Evolutionary conservation across 2,113 vertebrate species (phyloP), one percentile per base, ranked within the genome.

Genomic region (Xiphophorus couchianus): DNA sequence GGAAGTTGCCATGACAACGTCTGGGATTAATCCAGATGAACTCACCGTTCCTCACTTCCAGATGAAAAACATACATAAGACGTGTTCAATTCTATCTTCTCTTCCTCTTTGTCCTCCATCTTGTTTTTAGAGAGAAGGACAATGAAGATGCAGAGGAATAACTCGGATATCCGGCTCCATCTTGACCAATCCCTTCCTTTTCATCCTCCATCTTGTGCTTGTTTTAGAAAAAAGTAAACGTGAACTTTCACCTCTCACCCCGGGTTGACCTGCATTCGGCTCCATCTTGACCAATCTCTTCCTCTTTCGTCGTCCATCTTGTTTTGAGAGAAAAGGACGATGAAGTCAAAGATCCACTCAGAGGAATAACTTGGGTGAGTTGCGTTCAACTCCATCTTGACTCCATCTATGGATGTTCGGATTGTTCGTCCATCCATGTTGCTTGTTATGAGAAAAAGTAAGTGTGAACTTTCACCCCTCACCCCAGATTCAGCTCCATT

Each of bases 391-490:
- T 19, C 51, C 22, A 25, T 22, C 19, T 54, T 25, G 35, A 37
- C 6, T 1, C 66, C 0, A 2, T 13, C 9, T 10, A 37, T 10
- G 10, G 2, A 37, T 3, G 35, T 37, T 37, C 2, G 10, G 35
- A 37, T 35, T 37, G 10, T 37, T 22, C 37, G 10, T 44, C 14
- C 17, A 37, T 37, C 54, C 65, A 69, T 22, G 8, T 42, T 61
- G 70, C 73, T 80, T 19, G 54, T 69, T 25, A 27, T 80, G 3
- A 76, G 33, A 69, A 80, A 87, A 77, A 91, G 81, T 88, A 89
- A 93, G 88, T 93, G 93, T 94, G 92, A 95, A 93, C 94, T 91
- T 94, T 91, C 83, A 86, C 89, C 91, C 86, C 83, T 90, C 90
- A 69, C 77, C 88, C 63, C 58, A 48, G 9, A 58, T 6, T 27